Conservation (phyloP, 2,113 vertebrate genomes). For the Vulpes vulpes region DNA sequence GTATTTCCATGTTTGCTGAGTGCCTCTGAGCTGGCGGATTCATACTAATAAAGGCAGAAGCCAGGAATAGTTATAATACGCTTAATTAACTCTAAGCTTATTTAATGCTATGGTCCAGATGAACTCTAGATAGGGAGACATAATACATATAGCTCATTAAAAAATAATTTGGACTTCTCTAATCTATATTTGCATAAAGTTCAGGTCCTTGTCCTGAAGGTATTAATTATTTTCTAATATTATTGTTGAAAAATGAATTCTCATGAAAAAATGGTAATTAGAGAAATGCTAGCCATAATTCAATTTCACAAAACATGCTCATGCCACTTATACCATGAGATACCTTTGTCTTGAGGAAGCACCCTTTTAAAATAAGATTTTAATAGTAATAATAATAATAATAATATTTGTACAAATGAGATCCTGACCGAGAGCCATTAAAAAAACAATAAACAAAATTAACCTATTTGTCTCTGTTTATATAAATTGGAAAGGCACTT, state of each 20-base stretch:
- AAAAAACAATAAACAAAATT: conserved; percentile 65
- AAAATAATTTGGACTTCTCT: conserved; percentile 81
- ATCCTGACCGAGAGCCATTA: conserved; percentile 29
- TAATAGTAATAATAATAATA: not conserved
- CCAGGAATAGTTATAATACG: conserved; percentile 71
- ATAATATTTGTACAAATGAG: not conserved
- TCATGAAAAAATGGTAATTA: conserved; percentile 75
- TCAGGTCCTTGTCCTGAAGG: conserved; percentile 78
- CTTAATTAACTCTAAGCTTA: conserved; percentile 83
- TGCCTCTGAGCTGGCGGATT: conserved; percentile 60
- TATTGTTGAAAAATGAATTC: conserved; percentile 77
- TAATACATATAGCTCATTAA: conserved; percentile 83
- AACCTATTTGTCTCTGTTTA: conserved; percentile 77
- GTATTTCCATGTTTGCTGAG: conserved; percentile 69
- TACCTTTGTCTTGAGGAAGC: conserved; percentile 70
- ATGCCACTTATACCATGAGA: conserved; percentile 19
- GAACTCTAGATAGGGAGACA: conserved; percentile 77
- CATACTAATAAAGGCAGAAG: conserved; percentile 73
- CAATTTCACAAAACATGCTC: conserved; percentile 40
- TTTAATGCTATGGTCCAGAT: conserved; percentile 81
- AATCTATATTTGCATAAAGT: conserved; percentile 82
- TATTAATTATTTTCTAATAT: conserved; percentile 84
- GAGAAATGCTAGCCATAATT: not conserved
- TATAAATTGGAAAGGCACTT: conserved; percentile 60
- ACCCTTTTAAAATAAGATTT: conserved; percentile 32